phyloP scores from a whole-genome alignment of 2,888 invertebrate species.

The Euclidia mi region DNA sequence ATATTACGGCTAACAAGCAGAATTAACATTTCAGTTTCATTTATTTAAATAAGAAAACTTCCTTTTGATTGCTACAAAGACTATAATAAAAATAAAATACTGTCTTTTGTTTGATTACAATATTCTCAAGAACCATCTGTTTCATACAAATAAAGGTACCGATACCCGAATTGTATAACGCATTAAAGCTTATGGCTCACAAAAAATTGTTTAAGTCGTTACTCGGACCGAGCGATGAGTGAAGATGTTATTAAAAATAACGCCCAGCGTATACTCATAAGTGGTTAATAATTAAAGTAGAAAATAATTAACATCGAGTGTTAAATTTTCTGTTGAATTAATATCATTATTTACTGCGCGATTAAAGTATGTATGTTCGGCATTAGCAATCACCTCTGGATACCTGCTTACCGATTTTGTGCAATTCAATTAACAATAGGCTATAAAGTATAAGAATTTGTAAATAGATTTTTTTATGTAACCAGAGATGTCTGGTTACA shows the following conservation, averaged over 20 bases:
- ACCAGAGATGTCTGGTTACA: no score
- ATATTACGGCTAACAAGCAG: no score
- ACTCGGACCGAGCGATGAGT: constrained; percentile 67
- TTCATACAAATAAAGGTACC: constrained; percentile 68
- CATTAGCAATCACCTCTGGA: no score
- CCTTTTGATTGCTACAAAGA: constrained; percentile 62
- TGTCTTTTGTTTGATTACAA: constrained; percentile 68
- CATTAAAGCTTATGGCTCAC: constrained; percentile 73
- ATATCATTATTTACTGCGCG: constrained; percentile 12
- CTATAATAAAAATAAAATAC: constrained; percentile 73
- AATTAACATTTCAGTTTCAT: no score
- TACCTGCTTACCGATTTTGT: no score
- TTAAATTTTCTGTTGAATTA: constrained; percentile 24
- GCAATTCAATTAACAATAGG: no score
- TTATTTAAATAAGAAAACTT: constrained; percentile 28
- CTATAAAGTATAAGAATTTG: no score
- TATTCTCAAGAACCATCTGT: constrained; percentile 64
- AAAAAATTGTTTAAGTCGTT: constrained; percentile 75
- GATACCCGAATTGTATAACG: constrained; percentile 74
- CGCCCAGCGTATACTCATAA: constrained; percentile 40
- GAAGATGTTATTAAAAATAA: constrained; percentile 77
- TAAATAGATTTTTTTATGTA: no score
- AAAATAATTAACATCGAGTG: constrained; percentile 45
- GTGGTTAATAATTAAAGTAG: constrained; percentile 21
- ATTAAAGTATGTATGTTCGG: no score